A percentile compares a stretch with the other conserved stretches of the same genome.
Conservation (phyloP, 2,113 vertebrate species). For the Rhinichthys klamathensis region DNA sequence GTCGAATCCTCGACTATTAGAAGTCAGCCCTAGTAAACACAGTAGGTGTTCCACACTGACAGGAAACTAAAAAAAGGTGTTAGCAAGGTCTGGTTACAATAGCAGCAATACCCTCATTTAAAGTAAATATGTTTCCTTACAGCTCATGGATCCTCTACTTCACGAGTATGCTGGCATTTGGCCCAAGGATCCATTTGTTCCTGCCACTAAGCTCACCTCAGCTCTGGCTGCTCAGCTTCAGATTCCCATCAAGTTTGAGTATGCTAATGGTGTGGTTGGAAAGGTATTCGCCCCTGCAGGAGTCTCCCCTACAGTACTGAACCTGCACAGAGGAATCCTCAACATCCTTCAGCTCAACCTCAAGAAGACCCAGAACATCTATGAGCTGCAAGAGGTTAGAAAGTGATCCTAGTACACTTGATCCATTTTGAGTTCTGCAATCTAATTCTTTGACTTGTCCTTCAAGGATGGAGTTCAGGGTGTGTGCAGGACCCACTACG, state of each 20-base stretch:
- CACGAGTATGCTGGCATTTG: constrained; percentile 77
- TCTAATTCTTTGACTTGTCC: background rate
- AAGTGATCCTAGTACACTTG: background rate
- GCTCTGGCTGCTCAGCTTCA: constrained; percentile 68
- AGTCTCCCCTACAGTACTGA: constrained; percentile 69
- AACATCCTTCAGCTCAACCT: constrained; percentile 77
- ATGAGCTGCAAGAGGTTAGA: constrained; percentile 81
- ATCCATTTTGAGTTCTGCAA: background rate
- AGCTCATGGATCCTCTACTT: constrained; percentile 73
- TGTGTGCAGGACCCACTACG: constrained; percentile 82
- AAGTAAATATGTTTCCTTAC: constrained; percentile 64
- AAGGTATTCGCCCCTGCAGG: constrained; percentile 73
- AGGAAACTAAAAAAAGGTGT: background rate
- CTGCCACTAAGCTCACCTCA: constrained; percentile 72
- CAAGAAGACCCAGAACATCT: constrained; percentile 81
- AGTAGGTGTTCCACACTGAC: background rate
- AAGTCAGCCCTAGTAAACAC: no score
- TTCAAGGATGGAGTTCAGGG: constrained; percentile 81
- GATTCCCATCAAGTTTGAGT: constrained; percentile 78
- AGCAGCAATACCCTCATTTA: background rate
- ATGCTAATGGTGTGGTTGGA: constrained; percentile 73
- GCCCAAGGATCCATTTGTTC: constrained; percentile 69
- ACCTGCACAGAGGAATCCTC: constrained; percentile 79
- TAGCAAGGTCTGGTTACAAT: background rate
- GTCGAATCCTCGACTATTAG: no score